These are phyloP conservation scores for Clarias gariepinus DNA, from an alignment of 2,113 vertebrate genomes.

Conservation along the genomic window DNA sequence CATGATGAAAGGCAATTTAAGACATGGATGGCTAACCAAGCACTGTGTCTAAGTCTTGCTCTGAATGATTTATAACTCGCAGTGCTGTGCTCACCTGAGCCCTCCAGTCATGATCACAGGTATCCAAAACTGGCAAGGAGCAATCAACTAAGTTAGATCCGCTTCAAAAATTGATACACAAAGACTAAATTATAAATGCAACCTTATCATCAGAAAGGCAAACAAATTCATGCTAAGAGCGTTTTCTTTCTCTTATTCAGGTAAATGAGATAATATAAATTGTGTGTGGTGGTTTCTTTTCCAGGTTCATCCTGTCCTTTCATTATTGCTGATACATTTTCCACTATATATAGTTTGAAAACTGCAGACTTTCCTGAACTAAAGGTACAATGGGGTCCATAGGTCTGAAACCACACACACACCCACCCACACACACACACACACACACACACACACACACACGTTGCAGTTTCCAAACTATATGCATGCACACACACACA, in stretches of 20 bases:
- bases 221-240: not conserved
- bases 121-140: not conserved
- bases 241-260: not conserved
- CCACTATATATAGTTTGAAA: not conserved
- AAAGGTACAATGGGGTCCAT: too few species aligned
- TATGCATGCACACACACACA: too few species aligned
- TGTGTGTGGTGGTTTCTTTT: not conserved
- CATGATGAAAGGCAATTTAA: conserved; percentile 38
- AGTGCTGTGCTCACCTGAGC: conserved; percentile 36
- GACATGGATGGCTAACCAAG: conserved; percentile 39
- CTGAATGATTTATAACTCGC: conserved; percentile 48
- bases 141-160: conserved; percentile 23
- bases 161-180: not conserved
- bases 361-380: not conserved
- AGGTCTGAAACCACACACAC: too few species aligned
- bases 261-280: not conserved
- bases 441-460: too few species aligned
- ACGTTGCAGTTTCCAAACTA: too few species aligned
- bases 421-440: too few species aligned
- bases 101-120: conserved; percentile 20
- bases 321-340: not conserved
- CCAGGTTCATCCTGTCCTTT: not conserved
- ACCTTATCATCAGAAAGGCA: not conserved
- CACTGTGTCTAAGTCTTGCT: conserved; percentile 1
- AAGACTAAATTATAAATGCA: not conserved